Evolutionary conservation across 2,888 invertebrate genomes (phyloP).

Genomic region (Tipula helvola): DNA sequence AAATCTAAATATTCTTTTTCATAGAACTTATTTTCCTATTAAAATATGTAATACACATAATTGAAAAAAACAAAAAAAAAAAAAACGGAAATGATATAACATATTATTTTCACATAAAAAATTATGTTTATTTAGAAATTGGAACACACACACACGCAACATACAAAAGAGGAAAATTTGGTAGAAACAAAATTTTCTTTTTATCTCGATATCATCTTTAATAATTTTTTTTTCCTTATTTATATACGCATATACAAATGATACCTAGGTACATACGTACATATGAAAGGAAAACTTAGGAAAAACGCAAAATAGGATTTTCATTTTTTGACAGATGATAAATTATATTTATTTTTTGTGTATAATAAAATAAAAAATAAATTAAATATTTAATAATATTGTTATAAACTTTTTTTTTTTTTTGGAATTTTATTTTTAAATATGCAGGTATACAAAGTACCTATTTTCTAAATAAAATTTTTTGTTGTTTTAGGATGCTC

Average conservation of each 20-base stretch:
- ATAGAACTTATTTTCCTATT: conserved; percentile 4
- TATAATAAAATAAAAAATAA: neutral
- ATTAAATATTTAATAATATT: conserved; percentile 4
- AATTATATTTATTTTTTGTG: neutral
- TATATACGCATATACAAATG: neutral
- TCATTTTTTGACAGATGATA: conserved; percentile 4
- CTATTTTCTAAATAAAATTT: no score
- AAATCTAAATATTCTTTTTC: neutral
- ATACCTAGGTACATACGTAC: neutral
- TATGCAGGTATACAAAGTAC: neutral
- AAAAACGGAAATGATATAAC: neutral
- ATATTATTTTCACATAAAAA: neutral
- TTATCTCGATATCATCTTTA: neutral
- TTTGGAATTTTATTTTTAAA: neutral
- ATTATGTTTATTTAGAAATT: neutral
- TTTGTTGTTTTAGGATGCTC: no score
- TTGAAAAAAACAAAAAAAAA: neutral
- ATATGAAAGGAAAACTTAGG: neutral
- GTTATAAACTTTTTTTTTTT: neutral
- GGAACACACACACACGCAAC: neutral
- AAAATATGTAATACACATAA: conserved; percentile 4
- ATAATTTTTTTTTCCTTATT: neutral
- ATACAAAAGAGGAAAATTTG: neutral
- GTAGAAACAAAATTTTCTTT: neutral
- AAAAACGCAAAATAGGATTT: neutral